Percentiles rank a stretch among this genome's conserved stretches.
phyloP scores from a whole-genome alignment of 2,797 vertebrate species.

The Enteromius unitaeniatus region DNA sequence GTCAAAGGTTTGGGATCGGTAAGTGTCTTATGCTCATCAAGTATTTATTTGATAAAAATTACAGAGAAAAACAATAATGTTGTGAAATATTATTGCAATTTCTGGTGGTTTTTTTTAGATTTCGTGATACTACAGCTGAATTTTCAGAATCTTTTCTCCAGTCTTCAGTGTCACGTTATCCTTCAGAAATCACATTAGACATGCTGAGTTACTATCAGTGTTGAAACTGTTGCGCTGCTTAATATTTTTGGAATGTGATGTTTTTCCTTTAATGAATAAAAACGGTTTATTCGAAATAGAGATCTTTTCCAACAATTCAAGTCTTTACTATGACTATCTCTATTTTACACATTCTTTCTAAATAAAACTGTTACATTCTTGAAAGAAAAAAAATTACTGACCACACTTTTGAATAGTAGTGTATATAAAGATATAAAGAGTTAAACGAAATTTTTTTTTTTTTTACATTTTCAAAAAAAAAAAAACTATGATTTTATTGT shows the following conservation, averaged over 20 bases:
- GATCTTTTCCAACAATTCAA: not conserved
- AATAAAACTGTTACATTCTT: not conserved
- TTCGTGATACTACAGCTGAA: not conserved
- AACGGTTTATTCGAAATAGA: not conserved
- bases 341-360: not conserved
- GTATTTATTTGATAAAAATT: not conserved
- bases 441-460: no score
- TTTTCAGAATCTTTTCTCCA: no score
- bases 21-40: not conserved
- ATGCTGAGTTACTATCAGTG: not conserved
- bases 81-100: not conserved
- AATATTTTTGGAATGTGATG: not conserved
- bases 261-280: not conserved
- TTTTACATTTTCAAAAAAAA: no score
- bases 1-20: not conserved
- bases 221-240: not conserved
- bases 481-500: no score
- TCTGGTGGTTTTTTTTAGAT: not conserved
- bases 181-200: not conserved
- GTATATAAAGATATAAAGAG: no score
- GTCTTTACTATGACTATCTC: not conserved
- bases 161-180: not conserved
- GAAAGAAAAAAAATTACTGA: not conserved
- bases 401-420: not conserved
- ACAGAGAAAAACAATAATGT: not conserved